Evolutionary conservation across 2,797 vertebrate genomes (phyloP).

Genomic region (Lacerta viridis): DNA sequence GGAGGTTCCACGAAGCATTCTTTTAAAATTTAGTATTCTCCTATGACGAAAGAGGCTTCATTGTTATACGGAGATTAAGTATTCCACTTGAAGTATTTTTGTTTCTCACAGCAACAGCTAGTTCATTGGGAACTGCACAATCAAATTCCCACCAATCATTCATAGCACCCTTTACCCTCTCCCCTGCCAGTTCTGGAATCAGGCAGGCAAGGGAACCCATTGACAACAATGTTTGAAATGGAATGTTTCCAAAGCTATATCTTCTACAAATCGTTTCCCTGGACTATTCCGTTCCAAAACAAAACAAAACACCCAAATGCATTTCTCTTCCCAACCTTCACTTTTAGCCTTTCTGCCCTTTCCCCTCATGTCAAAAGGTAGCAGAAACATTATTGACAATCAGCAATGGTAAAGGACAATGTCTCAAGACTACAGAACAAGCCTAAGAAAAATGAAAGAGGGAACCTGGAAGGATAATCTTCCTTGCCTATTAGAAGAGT

Average conservation of each 20-base stretch:
- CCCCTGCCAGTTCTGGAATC: background rate
- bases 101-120: slow-evolving; percentile 28
- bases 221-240: background rate
- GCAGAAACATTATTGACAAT: background rate
- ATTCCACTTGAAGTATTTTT: slow-evolving; percentile 14
- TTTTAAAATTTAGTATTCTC: background rate
- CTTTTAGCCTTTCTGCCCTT: background rate
- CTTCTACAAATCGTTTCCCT: background rate
- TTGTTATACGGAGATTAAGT: background rate
- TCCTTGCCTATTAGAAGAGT: background rate
- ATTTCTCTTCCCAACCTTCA: slow-evolving; percentile 24
- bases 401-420: background rate
- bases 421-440: background rate
- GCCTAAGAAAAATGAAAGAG: background rate
- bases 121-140: slow-evolving; percentile 34
- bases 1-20: background rate
- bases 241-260: background rate
- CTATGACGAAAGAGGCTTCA: slow-evolving; percentile 23
- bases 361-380: slow-evolving; percentile 52
- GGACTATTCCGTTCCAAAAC: background rate
- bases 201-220: background rate
- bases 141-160: slow-evolving; percentile 27
- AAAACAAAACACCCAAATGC: background rate
- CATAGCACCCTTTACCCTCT: background rate
- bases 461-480: background rate